Evolutionary conservation across 2,888 invertebrate species (phyloP), one percentile per base, ranked within the genome.

Genomic region (Drosophila borborema): DNA sequence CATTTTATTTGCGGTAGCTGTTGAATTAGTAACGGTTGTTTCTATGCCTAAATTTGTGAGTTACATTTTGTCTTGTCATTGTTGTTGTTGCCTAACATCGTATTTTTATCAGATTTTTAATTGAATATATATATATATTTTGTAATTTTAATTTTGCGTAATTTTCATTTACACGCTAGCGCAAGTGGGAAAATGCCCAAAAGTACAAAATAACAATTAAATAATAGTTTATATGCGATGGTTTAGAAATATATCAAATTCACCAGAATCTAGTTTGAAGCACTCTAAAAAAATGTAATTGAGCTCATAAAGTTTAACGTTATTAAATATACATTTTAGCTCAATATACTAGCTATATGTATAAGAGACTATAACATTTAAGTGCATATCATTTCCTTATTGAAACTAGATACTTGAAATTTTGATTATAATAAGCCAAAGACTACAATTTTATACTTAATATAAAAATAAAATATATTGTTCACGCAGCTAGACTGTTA

Each of bases 1-100:
- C 34, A 66, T 64, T 72, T 63, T 56, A 69, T 73, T 76, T 70
- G 61, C 77, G 63, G 77, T 77, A 77, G 77, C 77, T 58, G 60
- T 45, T 74, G 20, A 70, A 63, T 77, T 73, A 34, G 69, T 59
- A 65, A 77, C 73, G 69, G 64, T 64, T 59, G 63, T 65, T 64
- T 61, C 53, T 55, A 49, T 49, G 48, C 23, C n/a, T 23, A 7
- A 46, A 40, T 9, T 36, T 68, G 73, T 51, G n/a, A 77, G 59
- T 65, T 70, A 51, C 60, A 63, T 16, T 51, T 53, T 38, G 12
- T 3, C 12, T 51, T 31, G 16, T n/a, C n/a, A 16, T 48, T 31
- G n/a, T 31, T 49, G 48, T 36, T 54, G 23, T 55, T n/a, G n/a
- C 41, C 18, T 16, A 56, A 60, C 20, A 48, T 46, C 48, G n/a